phyloP scores from a whole-genome alignment of 2,797 vertebrate genomes.

The Cossypha heuglini region DNA sequence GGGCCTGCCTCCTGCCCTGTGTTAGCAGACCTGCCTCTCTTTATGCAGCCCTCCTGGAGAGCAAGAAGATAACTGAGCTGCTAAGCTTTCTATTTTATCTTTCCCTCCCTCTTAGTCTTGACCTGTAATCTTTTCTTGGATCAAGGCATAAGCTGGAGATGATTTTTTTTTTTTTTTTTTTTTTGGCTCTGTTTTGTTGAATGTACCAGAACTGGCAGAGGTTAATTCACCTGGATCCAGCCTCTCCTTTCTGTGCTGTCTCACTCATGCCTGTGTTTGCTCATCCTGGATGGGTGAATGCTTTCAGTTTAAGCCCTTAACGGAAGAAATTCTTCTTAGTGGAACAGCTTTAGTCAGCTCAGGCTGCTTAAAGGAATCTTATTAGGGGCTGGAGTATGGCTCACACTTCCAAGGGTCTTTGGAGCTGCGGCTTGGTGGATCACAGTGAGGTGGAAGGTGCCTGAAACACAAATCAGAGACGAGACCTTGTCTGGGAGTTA shows the following conservation, averaged over 20 bases:
- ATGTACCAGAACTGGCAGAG: not conserved
- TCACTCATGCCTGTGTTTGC: not conserved
- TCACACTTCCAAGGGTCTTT: not conserved
- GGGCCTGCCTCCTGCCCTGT: not conserved
- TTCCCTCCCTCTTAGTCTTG: accelerated
- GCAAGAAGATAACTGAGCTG: not conserved
- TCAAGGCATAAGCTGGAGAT: not conserved
- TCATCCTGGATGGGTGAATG: not conserved
- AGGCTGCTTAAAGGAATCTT: constrained; percentile 53
- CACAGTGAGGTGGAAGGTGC: not conserved
- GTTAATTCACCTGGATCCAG: not conserved
- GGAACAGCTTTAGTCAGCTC: constrained; percentile 51
- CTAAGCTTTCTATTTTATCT: not conserved
- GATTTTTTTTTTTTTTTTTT: not conserved
- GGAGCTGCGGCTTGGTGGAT: not conserved
- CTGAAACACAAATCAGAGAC: not conserved
- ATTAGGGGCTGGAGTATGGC: constrained; percentile 7
- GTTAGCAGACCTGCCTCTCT: not conserved
- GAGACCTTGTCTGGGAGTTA: not conserved
- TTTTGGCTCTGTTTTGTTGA: not conserved
- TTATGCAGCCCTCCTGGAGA: not conserved
- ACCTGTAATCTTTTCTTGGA: not conserved
- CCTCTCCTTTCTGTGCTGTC: not conserved
- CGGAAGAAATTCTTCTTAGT: not conserved
- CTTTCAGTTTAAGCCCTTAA: constrained; percentile 23